Percentiles rank a stretch among this genome's conserved stretches.
These are phyloP conservation scores for Onthophagus taurus DNA, from an alignment of 1,140 invertebrate species.

Conservation along the genomic window DNA sequence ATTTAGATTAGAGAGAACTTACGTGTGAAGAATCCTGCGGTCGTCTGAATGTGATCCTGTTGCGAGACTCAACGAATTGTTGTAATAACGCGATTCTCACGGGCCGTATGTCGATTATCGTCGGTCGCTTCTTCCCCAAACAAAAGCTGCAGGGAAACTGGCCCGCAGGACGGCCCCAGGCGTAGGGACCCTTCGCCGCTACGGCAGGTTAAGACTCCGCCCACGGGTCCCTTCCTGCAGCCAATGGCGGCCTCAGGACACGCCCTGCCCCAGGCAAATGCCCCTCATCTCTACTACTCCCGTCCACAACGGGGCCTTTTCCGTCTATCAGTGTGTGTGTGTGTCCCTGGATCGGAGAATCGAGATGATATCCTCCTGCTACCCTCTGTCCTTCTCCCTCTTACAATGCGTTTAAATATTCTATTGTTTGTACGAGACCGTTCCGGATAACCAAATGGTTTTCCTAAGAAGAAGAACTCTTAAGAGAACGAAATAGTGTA, in stretches of 20 bases:
- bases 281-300: conserved; percentile 12
- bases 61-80: conserved; percentile 4
- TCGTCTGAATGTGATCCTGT: not conserved
- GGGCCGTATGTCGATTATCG: no score
- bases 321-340: not conserved
- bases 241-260: conserved; percentile 28
- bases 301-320: not conserved
- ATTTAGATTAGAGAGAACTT: no score
- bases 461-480: no score
- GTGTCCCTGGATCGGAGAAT: no score
- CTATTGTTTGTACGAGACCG: no score
- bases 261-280: conserved; percentile 30
- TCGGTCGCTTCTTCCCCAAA: no score
- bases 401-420: no score
- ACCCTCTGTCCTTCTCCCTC: no score
- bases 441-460: no score
- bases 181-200: conserved; percentile 13
- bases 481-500: no score
- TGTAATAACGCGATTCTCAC: not conserved
- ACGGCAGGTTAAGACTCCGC: conserved; percentile 13
- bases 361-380: no score
- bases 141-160: conserved; percentile 28
- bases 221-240: conserved; percentile 21
- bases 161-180: conserved; percentile 25
- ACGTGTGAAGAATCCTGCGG: no score